phyloP scores from a whole-genome alignment of 2,888 invertebrate genomes.

The Nemotelus nigrinus region DNA sequence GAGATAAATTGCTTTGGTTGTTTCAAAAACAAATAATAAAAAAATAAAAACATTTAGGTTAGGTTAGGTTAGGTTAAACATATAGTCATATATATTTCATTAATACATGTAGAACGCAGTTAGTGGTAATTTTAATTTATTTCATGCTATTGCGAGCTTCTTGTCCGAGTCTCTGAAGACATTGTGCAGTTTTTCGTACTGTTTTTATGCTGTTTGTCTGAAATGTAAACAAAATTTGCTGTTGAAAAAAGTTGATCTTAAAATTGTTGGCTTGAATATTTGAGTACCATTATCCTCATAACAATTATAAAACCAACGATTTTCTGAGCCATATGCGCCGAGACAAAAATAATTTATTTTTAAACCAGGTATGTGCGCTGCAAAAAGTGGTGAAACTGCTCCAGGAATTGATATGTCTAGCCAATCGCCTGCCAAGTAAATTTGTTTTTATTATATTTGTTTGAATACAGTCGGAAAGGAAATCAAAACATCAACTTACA shows the following conservation, averaged over 20 bases:
- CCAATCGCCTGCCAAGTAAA: conserved; percentile 1
- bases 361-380: not conserved
- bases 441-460: not conserved
- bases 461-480: not conserved
- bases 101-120: too few relatives aligned
- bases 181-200: not conserved
- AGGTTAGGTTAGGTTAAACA: too few relatives aligned
- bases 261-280: not conserved
- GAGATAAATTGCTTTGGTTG: too few relatives aligned
- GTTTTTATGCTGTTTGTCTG: not conserved
- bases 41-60: too few relatives aligned
- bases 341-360: not conserved
- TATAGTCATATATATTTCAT: too few relatives aligned
- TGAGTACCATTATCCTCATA: not conserved
- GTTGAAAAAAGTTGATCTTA: too few relatives aligned
- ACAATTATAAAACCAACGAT: conserved; percentile 11
- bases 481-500: not conserved
- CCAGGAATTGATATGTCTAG: conserved; percentile 6
- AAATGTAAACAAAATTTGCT: not conserved
- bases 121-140: too few relatives aligned
- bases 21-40: too few relatives aligned
- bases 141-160: too few relatives aligned
- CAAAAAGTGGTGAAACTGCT: not conserved
- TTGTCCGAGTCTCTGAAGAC: not conserved
- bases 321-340: not conserved